A percentile compares a stretch with the other conserved stretches of the same genome.
Evolutionary conservation across 2,888 invertebrate genomes (phyloP).

Genomic region (Laspeyria flexula): DNA sequence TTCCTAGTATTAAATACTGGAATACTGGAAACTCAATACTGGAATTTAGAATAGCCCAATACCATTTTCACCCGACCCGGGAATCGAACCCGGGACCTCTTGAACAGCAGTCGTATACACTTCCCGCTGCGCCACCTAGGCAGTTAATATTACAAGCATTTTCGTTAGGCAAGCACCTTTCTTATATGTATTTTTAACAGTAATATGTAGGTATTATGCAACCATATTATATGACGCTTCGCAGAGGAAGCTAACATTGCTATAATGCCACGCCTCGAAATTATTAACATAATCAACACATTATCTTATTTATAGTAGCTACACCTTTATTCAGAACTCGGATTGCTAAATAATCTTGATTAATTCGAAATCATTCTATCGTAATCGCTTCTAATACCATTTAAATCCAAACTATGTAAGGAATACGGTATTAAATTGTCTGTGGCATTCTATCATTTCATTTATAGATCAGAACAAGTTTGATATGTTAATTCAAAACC

Average conservation of each 20-base stretch:
- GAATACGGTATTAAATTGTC: background rate
- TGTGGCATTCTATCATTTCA: too few species aligned
- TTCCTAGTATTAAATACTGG: too few species aligned
- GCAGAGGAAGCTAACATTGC: conserved; percentile 17
- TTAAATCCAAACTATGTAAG: background rate
- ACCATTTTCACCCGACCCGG: too few species aligned
- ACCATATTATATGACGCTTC: conserved; percentile 32
- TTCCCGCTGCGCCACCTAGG: too few species aligned
- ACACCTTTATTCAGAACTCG: conserved; percentile 26
- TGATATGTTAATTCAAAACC: conserved; percentile 16
- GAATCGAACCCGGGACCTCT: too few species aligned
- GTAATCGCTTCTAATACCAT: conserved; percentile 7
- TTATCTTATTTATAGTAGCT: conserved; percentile 24
- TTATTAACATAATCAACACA: conserved; percentile 35
- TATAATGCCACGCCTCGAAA: conserved; percentile 14
- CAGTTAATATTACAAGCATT: too few species aligned
- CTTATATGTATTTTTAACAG: conserved; percentile 14
- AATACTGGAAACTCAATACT: conserved; percentile 9
- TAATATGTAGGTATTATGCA: conserved; percentile 22
- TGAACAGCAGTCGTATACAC: too few species aligned
- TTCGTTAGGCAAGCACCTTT: conserved; percentile 15
- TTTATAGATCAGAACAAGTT: conserved; percentile 11
- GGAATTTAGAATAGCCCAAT: too few species aligned
- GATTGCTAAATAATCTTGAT: conserved; percentile 3
- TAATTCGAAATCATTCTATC: conserved; percentile 15